Evolutionary conservation across 2,797 vertebrate genomes (phyloP), one percentile per base, ranked within the genome.

Genomic region (Geotrypetes seraphini): DNA sequence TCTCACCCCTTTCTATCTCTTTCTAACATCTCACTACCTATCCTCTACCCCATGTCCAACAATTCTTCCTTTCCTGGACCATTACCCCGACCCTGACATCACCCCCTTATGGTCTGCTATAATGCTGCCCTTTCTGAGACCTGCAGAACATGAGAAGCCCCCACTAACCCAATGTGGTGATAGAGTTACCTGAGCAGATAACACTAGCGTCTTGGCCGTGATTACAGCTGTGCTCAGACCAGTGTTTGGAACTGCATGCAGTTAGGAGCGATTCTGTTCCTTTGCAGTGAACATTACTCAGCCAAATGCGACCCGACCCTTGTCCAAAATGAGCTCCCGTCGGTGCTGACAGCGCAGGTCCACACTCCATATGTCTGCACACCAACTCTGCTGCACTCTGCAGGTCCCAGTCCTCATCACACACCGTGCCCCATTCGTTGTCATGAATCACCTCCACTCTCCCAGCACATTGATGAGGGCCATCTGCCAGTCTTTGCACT

Each of bases 401-500:
- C 6, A 13, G 1, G 15, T 11, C 24, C 60, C 60, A 56, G 15
- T 19, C 31, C 0, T 59, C 43, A 11, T 50, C 48, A 22, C 60
- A 63, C 14, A 59, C 31, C 0, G 55, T 47, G 5, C 36, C 45
- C 55, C 55, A 63, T 8, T 30, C 16, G 10, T 27, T 43, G 0
- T 25, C 6, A 16, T 7, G 3, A 8, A 24, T n/a, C 8, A 63
- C 12, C 12, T 63, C 51, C 12, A 63, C 45, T 5, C 46, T 17
- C 2, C 60, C 60, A 45, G 63, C 39, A 5, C 55, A 63, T 16
- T 1, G 29, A 32, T 44, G 48, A 7, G 4, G 8, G 2, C 60
- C 46, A 6, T 37, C 22, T 10, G 53, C 46, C 7, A 63, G 29
- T 10, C 27, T 17, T n/a, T n/a, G n/a, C n/a, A n/a, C n/a, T n/a